These are phyloP conservation scores for Scartelaos histophorus DNA, from an alignment of 2,113 vertebrate species.

Conservation along the genomic window DNA sequence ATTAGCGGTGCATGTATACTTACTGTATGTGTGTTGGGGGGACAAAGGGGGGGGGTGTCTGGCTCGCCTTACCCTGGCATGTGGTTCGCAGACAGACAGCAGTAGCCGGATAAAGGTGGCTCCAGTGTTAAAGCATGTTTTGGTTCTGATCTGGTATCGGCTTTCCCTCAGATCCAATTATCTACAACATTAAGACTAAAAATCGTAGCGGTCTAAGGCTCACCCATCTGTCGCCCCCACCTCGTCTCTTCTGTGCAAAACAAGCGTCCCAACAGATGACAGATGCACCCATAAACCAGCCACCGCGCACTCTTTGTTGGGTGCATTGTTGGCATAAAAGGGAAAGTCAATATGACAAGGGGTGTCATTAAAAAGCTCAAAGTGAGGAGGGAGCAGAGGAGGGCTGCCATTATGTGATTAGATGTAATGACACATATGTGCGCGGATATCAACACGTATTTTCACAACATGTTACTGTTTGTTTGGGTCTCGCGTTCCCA, in stretches of 20 bases:
- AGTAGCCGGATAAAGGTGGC: slow-evolving; percentile 65
- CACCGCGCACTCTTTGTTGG: slow-evolving; percentile 4
- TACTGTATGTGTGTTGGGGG: slow-evolving; percentile 1
- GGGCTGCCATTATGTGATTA: slow-evolving; percentile 61
- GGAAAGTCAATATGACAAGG: slow-evolving; percentile 31
- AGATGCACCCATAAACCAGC: slow-evolving; percentile 14
- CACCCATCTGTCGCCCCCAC: slow-evolving; percentile 49
- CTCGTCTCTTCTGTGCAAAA: slow-evolving; percentile 15
- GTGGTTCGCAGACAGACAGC: slow-evolving; percentile 51
- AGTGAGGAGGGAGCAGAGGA: slow-evolving; percentile 38
- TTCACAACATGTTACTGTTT: slow-evolving; percentile 33
- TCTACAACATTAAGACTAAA: slow-evolving; percentile 54
- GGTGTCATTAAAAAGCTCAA: slow-evolving; percentile 23
- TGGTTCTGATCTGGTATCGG: slow-evolving; percentile 57
- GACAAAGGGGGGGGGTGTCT: neutral
- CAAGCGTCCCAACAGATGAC: slow-evolving; percentile 12
- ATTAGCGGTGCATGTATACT: neutral
- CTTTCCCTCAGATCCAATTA: slow-evolving; percentile 66
- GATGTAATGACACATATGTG: slow-evolving; percentile 40
- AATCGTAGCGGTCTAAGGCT: slow-evolving; percentile 27
- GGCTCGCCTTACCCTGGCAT: slow-evolving; percentile 42
- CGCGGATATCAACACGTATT: slow-evolving; percentile 42
- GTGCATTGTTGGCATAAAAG: neutral
- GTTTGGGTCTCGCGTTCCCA: slow-evolving; percentile 26
- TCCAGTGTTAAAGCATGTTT: slow-evolving; percentile 63